A percentile compares a stretch with the other conserved stretches of the same genome.
These are phyloP conservation scores for Andrena chrysosceles DNA, from an alignment of 2,888 invertebrate species.

Conservation along the genomic window DNA sequence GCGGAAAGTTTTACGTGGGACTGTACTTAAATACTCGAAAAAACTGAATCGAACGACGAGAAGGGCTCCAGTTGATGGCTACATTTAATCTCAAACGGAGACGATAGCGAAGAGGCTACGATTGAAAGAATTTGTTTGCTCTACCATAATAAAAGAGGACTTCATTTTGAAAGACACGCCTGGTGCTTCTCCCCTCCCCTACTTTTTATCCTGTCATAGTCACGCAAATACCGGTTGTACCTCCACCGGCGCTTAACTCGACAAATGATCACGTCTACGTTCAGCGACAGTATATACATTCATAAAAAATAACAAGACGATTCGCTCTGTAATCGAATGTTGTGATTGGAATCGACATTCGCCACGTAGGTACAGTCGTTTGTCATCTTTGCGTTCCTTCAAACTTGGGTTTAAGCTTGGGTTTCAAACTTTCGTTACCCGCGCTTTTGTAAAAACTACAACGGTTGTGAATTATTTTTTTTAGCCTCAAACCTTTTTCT, in stretches of 20 bases:
- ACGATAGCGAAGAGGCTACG: constrained; percentile 62
- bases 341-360: constrained; percentile 12
- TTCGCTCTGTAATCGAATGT: constrained; percentile 20
- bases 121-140: constrained; percentile 67
- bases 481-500: too few relatives aligned
- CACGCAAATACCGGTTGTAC: constrained; percentile 44
- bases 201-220: constrained; percentile 32
- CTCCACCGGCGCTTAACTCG: constrained; percentile 40
- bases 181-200: constrained; percentile 33
- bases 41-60: constrained; percentile 62
- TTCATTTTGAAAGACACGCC: constrained; percentile 63
- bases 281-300: constrained; percentile 1
- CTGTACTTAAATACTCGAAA: constrained; percentile 66
- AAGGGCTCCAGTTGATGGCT: constrained; percentile 55
- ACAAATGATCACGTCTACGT: constrained; percentile 32
- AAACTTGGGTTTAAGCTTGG: neutral
- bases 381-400: neutral
- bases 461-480: too few relatives aligned
- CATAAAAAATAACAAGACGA: constrained; percentile 25
- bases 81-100: constrained; percentile 71
- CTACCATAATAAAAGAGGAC: constrained; percentile 62
- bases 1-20: constrained; percentile 4
- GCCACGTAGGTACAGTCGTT: neutral
- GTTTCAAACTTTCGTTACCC: neutral
- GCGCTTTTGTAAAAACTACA: too few relatives aligned